These are phyloP conservation scores for Sus cebifrons DNA, from an alignment of 2,797 vertebrate genomes.

Conservation along the genomic window DNA sequence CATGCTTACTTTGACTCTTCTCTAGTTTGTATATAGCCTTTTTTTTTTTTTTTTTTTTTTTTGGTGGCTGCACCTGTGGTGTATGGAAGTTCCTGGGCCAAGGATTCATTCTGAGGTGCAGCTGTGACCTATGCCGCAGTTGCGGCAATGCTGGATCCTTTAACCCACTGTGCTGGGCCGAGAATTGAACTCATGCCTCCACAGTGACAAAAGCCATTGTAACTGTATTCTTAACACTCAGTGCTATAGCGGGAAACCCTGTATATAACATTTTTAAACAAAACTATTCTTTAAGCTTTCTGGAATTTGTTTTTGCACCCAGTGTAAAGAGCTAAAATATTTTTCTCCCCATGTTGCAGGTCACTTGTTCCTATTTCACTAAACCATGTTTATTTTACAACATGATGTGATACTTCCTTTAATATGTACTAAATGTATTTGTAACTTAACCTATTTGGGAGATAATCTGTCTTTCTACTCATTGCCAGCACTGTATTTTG, in stretches of 20 bases:
- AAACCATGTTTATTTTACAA: background rate
- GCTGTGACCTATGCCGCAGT: too few species aligned
- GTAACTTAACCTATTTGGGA: background rate
- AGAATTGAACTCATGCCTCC: too few species aligned
- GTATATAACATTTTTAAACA: background rate
- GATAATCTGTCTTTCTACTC: background rate
- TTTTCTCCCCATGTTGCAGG: background rate
- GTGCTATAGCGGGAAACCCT: too few species aligned
- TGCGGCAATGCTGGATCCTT: too few species aligned
- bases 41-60: background rate
- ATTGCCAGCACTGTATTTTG: background rate
- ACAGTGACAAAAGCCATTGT: too few species aligned
- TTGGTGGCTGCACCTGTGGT: too few species aligned
- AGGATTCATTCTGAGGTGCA: too few species aligned
- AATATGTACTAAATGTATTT: slow-evolving; percentile 26
- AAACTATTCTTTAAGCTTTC: background rate
- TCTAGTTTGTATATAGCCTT: background rate
- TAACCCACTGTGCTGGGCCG: too few species aligned
- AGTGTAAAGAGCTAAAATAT: background rate
- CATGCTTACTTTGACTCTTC: background rate
- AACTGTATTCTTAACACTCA: too few species aligned
- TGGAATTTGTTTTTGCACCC: background rate
- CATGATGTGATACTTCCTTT: background rate
- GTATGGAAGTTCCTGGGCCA: too few species aligned
- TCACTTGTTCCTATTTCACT: background rate